Evolutionary conservation across 2,113 vertebrate genomes (phyloP).

Genomic region (Leucosticte australis): DNA sequence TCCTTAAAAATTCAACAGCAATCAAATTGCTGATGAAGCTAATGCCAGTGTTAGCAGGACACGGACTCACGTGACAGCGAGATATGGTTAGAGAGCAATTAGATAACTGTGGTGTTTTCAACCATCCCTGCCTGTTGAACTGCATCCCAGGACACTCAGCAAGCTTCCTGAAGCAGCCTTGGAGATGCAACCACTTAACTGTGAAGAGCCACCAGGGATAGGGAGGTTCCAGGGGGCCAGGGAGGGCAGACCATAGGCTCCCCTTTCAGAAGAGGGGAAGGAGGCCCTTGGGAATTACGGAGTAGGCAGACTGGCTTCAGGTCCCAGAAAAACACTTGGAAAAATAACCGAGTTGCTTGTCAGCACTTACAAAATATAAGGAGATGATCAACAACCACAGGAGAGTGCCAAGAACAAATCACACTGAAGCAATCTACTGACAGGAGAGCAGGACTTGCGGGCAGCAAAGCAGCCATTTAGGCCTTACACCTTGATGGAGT

Average conservation of each 20-base stretch:
- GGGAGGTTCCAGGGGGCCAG: constrained; percentile 12
- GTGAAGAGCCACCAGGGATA: not conserved
- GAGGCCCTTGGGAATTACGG: not conserved
- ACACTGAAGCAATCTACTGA: constrained; percentile 31
- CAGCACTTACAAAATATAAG: constrained; percentile 59
- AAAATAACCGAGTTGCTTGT: constrained; percentile 45
- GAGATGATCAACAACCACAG: constrained; percentile 45
- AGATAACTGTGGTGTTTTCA: constrained; percentile 33
- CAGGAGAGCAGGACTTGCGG: not conserved
- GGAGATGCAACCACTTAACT: constrained; percentile 1
- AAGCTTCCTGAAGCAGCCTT: constrained; percentile 30
- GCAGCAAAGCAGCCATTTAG: not conserved
- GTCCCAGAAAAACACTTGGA: constrained; percentile 50
- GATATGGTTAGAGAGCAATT: not conserved
- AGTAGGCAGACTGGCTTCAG: not conserved
- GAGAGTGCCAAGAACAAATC: constrained; percentile 56
- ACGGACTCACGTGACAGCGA: rapidly evolving
- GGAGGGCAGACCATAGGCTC: not conserved
- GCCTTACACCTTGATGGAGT: not conserved
- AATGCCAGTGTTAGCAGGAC: not conserved
- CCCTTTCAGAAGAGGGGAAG: not conserved
- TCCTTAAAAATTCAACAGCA: not conserved
- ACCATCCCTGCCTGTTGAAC: constrained; percentile 20
- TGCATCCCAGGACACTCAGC: constrained; percentile 21
- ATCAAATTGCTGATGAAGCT: not conserved